A percentile compares a stretch with the other conserved stretches of the same genome.
Evolutionary conservation across 2,888 invertebrate species (phyloP).

Genomic region (Octodonta nipae): DNA sequence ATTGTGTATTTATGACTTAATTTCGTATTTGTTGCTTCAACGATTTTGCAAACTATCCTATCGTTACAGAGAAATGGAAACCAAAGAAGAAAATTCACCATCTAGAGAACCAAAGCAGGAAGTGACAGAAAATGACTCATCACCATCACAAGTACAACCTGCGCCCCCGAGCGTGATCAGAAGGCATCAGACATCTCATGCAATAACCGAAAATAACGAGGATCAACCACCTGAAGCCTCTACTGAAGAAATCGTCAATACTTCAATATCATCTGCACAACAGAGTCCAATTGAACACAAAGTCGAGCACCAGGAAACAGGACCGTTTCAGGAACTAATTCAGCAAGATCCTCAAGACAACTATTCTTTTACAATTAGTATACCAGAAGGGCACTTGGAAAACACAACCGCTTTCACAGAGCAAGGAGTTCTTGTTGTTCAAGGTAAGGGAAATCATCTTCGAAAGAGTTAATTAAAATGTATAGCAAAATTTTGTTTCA

Average conservation of each 20-base stretch:
- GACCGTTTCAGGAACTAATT: too few species aligned
- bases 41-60: too few species aligned
- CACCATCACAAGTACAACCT: not conserved
- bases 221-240: conserved; percentile 24
- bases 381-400: conserved; percentile 8
- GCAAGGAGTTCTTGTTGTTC: too few species aligned
- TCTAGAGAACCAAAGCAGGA: too few species aligned
- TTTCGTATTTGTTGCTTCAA: conserved; percentile 13
- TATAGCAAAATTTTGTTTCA: too few species aligned
- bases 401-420: conserved; percentile 7
- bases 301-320: conserved; percentile 7
- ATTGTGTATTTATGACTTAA: too few species aligned
- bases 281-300: conserved; percentile 13
- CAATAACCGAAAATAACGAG: conserved; percentile 27
- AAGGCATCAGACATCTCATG: conserved; percentile 29
- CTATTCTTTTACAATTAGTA: conserved; percentile 9
- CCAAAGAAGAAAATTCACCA: not conserved
- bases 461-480: too few species aligned
- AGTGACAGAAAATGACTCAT: too few species aligned
- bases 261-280: conserved; percentile 14
- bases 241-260: conserved; percentile 30
- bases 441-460: too few species aligned
- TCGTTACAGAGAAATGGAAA: conserved; percentile 1
- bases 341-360: too few species aligned
- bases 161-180: conserved; percentile 19